Evolutionary conservation across 2,888 invertebrate species (phyloP).

Genomic region (Noctua pronuba): DNA sequence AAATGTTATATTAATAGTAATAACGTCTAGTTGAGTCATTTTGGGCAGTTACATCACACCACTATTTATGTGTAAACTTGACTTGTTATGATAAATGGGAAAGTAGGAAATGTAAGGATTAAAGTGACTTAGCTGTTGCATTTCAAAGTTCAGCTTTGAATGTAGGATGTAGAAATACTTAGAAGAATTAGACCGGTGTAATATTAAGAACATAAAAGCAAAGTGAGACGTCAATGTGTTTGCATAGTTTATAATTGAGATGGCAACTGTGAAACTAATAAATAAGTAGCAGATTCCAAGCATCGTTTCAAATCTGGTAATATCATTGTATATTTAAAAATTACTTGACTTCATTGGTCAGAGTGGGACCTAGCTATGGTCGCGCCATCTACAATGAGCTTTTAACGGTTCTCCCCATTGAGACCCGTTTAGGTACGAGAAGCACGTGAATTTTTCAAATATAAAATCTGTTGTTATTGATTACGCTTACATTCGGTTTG

Average conservation of each 20-base stretch:
- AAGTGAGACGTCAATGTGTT: background rate
- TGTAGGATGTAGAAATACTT: slow-evolving; percentile 1
- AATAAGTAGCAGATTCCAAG: background rate
- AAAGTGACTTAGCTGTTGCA: slow-evolving; percentile 1
- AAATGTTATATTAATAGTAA: slow-evolving; percentile 81
- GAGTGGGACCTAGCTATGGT: background rate
- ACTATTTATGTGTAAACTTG: slow-evolving; percentile 48
- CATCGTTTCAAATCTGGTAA: background rate
- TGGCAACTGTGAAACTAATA: background rate
- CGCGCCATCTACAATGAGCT: background rate
- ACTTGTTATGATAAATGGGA: slow-evolving; percentile 48
- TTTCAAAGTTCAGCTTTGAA: slow-evolving; percentile 12
- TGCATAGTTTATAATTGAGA: background rate
- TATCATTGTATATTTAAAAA: background rate
- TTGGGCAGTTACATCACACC: slow-evolving; percentile 74
- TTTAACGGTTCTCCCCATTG: background rate
- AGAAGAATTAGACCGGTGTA: background rate
- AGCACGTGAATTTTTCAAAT: background rate
- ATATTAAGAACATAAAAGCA: background rate
- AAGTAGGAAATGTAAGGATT: slow-evolving; percentile 41
- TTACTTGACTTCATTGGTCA: background rate
- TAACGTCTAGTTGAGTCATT: slow-evolving; percentile 80
- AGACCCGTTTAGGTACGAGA: background rate
- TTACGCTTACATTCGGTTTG: background rate
- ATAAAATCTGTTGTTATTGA: background rate